phyloP scores from a whole-genome alignment of 2,888 invertebrate species.

The Neoascia interrupta region DNA sequence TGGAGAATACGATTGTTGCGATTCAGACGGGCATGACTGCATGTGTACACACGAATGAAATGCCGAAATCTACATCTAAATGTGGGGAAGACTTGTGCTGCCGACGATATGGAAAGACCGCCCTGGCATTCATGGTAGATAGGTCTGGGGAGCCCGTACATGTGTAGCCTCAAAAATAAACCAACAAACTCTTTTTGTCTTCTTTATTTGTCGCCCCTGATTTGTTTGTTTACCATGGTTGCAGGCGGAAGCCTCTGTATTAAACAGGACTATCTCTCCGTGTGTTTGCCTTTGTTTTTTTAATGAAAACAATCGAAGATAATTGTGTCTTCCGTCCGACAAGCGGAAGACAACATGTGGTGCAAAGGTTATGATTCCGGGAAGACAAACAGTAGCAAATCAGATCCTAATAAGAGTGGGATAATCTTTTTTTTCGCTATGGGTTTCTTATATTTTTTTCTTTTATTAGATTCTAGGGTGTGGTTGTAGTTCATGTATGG shows the following conservation, averaged over 20 bases:
- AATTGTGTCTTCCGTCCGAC: constrained; percentile 58
- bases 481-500: too few species aligned
- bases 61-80: constrained; percentile 9
- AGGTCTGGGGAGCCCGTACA: constrained; percentile 20
- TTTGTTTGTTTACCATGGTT: constrained; percentile 51
- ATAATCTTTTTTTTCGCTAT: too few species aligned
- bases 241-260: constrained; percentile 4
- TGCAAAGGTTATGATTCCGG: constrained; percentile 3
- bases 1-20: constrained; percentile 4
- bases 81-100: constrained; percentile 20
- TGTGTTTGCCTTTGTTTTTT: neutral
- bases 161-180: constrained; percentile 35
- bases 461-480: too few species aligned
- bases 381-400: neutral
- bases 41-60: constrained; percentile 31
- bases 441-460: too few species aligned
- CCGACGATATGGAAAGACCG: too few species aligned
- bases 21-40: constrained; percentile 19
- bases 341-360: constrained; percentile 25
- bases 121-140: neutral
- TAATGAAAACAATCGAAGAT: constrained; percentile 38
- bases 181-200: too few species aligned
- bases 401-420: neutral
- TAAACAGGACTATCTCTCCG: constrained; percentile 4
- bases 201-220: constrained; percentile 6